Base-by-base conservation (phyloP, 2,888 invertebrate species). In the Drosophila acutilabella region DNA sequence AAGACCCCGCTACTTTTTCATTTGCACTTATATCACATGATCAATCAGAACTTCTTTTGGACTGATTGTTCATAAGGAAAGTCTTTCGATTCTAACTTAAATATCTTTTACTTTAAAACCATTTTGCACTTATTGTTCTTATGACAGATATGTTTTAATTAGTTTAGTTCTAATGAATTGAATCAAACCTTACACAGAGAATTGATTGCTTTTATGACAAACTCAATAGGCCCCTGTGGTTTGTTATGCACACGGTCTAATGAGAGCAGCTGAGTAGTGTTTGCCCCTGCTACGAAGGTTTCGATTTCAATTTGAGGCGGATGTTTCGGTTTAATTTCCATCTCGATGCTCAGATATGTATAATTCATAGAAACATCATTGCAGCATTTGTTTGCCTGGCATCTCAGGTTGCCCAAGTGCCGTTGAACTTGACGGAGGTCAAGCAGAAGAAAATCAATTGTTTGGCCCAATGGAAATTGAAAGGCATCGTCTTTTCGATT, bases 221-320 rank as follows among this genome's bases (percentile, higher is more conserved):
- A 30, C 2, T 2, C 2, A 30, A 5, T 30, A 8, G 30, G 8
- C 30, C 30, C 30, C 7, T 30, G 30, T 8, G 2, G 8, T 30
- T 30, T 30, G 2, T 30, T 30, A 8, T 30, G 30, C 2, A 30
- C 30, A 1, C 7, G 30, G 30, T 30, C 30, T 30, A 30, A 38
- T 52, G 41, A 20, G 42, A 50, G 36, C 47, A 53, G 16, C 10
- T n/a, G 8, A 30, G 30, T 30, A 30, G 7, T n/a, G 4, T 4
- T 14, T 20, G 20, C 20, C 38, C 57, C 48, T 14, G 30, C 33
- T 13, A 36, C 40, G 30, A 42, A 62, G 89, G 89, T 89, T 90
- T 89, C 89, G 85, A 88, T 90, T 89, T 89, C 90, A 90, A 85
- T 90, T 71, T 70, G 52, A 75, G 75, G 74, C 89, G 90, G 89